Conservation (phyloP, 1,140 invertebrate species). For the Zaprionus ghesquierei region DNA sequence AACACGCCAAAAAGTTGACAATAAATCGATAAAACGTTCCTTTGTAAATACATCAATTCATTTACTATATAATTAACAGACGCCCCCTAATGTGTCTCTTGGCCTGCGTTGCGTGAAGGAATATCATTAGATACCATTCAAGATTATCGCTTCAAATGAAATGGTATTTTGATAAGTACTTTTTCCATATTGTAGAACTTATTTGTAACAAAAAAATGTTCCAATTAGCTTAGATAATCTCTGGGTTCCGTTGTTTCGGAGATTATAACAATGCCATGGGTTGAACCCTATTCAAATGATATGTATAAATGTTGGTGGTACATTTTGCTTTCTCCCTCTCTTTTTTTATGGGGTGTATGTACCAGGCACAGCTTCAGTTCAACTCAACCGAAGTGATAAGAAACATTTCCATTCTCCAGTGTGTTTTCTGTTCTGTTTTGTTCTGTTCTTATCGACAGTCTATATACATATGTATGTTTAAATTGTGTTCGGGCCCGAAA, state of each 20-base stretch:
- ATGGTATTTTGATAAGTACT: not conserved
- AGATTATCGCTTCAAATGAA: conserved; percentile 3
- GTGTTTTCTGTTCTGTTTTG: conserved; percentile 3
- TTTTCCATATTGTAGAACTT: not conserved
- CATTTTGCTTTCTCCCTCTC: not conserved
- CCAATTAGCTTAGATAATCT: not conserved
- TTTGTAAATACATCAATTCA: not conserved
- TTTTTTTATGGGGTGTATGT: conserved; percentile 36
- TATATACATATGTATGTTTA: not conserved
- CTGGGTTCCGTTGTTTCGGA: not conserved
- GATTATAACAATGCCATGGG: not conserved
- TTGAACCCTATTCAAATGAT: not conserved
- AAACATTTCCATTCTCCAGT: not conserved
- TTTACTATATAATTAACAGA: not conserved
- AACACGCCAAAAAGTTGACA: conserved; percentile 13
- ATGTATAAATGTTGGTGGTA: not conserved
- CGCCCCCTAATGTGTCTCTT: conserved; percentile 13
- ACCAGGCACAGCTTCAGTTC: conserved; percentile 24
- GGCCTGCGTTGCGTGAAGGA: not conserved
- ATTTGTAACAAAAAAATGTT: not conserved
- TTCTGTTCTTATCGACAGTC: conserved; percentile 19
- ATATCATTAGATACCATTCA: not conserved
- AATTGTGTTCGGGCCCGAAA: not conserved
- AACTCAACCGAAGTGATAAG: conserved; percentile 15
- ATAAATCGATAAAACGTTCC: conserved; percentile 12